Evolutionary conservation across 2,113 vertebrate genomes (phyloP), one percentile per base, ranked within the genome.

Genomic region (Hippocampus comes): DNA sequence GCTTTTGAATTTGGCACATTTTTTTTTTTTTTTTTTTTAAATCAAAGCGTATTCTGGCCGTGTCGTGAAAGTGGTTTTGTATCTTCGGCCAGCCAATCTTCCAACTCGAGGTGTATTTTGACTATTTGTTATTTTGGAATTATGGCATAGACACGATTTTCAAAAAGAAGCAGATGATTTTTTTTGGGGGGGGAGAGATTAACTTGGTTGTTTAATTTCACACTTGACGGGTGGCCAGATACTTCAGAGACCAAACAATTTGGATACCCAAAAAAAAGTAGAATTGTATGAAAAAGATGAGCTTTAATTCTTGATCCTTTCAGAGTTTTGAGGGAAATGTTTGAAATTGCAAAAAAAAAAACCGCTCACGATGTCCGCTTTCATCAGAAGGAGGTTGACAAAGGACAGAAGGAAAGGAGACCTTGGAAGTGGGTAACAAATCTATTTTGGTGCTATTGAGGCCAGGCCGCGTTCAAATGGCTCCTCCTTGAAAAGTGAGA

Each of bases 391-490:
- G 49, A 51, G 49, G 56, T 59, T 27, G 25, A 34, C 27, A 61
- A 34, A 34, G 6, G 59, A 34, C 15, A 2, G 11, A 61, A 61
- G 10, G 15, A 34, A 61, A 61, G 17, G 27, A 61, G 59, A 17
- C 17, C 14, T 61, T 61, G 27, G 18, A 34, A 61, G 59, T 18
- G 30, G 59, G 27, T 61, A 38, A 18, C 27, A 61, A 61, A 61
- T 61, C 59, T 61, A 61, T 61, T 61, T 61, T 34, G 15, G 59
- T 61, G 30, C 15, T 34, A 34, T 61, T 61, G 9, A 61, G 59
- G 59, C 27, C 59, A 61, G 59, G 59, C 59, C 27, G 8, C 27
- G 15, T 34, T 15, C 34, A 61, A 61, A 34, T 23, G n/a, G 53
- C 21, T 23, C 53, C 23, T 56, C 53, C 53, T 56, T 56, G 53